Base-by-base conservation (phyloP, 2,888 invertebrate genomes). In the Himalopsyche japonica region DNA sequence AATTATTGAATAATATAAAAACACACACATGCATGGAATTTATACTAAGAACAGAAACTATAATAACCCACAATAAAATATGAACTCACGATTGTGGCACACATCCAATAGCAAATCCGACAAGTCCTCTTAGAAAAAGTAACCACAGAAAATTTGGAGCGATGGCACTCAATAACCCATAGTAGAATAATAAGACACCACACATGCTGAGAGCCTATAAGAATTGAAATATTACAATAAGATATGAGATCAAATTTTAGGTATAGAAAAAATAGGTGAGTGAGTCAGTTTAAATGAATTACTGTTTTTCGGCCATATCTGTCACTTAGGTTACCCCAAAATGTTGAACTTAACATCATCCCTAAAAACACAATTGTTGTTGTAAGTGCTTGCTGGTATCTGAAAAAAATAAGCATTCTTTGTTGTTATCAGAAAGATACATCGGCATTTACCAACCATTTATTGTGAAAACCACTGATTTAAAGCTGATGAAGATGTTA, bases 331-430 rank as follows among this genome's bases (percentile, higher is more conserved):
- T 97, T 97, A 24, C 97, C 98, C 98, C 98, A 99, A 91, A 98
- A 96, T 86, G 98, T 97, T 0, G 98, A 97, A 88, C 98, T 98
- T 47, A 98, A 91, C 98, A 99, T 98, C 98, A 99, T 99, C 83
- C 98, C 98, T 88, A 97, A 92, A 90, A 98, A 98, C 1, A 98
- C 98, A 85, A 98, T 95, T 85, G 98, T 98, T 80, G 98, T 98
- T 15, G 98, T 96, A 43, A 98, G 91, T 27, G 98, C 98, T 92
- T 98, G 97, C 89, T 98, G 96, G 90, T 97, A 97, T 89, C 96
- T 95, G 88, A 12, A 90, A 86, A 76, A 47, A 77, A 80, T 79
- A 85, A 83, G 24, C n/a, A 81, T 34, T 18, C 8, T 27, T 15
- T n/a, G n/a, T n/a, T n/a, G n/a, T n/a, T n/a, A n/a, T n/a, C n/a